Conservation (phyloP, 2,888 invertebrate species). For the Venusia cambrica region DNA sequence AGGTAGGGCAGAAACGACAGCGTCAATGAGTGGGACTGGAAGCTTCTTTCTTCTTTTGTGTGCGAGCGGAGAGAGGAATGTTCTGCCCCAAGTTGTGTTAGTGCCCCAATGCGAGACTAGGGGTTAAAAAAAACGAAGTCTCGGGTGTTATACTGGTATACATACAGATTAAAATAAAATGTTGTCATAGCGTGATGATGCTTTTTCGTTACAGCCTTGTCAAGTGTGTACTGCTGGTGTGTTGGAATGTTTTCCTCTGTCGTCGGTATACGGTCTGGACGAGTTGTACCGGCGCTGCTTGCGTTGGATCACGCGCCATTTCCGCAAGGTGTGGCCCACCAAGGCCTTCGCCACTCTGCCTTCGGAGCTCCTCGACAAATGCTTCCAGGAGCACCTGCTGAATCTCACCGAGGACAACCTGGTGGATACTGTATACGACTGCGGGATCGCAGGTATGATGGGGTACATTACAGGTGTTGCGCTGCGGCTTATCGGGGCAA, state of each 20-base stretch:
- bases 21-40: too few relatives aligned
- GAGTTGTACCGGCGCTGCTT: constrained; percentile 93
- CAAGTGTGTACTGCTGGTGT: constrained; percentile 92
- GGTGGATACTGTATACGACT: constrained; percentile 90
- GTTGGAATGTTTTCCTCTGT: constrained; percentile 91
- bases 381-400: constrained; percentile 90
- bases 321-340: constrained; percentile 93
- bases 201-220: constrained; percentile 87
- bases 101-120: too few relatives aligned
- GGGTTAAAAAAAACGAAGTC: too few relatives aligned
- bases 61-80: too few relatives aligned
- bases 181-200: too few relatives aligned
- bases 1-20: too few relatives aligned
- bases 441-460: constrained; percentile 84
- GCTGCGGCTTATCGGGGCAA: too few relatives aligned
- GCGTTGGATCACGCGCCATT: constrained; percentile 93
- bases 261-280: constrained; percentile 92
- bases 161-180: too few relatives aligned
- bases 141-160: too few relatives aligned
- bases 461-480: neutral
- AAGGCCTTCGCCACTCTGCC: constrained; percentile 93
- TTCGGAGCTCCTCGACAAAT: constrained; percentile 90
- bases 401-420: constrained; percentile 91
- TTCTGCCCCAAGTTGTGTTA: too few relatives aligned
- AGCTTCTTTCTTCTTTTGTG: too few relatives aligned